phyloP scores from a whole-genome alignment of 2,797 vertebrate species.

The Anguilla pacifica region DNA sequence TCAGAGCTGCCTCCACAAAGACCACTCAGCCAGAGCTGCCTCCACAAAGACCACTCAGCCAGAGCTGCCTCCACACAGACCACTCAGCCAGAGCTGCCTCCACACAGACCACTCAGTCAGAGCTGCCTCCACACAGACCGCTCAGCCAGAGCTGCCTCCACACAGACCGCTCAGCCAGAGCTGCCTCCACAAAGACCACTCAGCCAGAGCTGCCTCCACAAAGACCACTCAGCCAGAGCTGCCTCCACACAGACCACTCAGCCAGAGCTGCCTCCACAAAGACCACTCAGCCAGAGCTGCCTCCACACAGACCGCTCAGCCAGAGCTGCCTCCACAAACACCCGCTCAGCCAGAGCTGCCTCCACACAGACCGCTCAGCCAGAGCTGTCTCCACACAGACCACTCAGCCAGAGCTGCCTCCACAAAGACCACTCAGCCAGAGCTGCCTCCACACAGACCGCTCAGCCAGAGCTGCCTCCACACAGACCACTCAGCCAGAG shows the following conservation, averaged over 20 bases:
- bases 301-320: background rate
- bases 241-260: slow-evolving; percentile 61
- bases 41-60: too few species aligned
- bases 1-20: too few species aligned
- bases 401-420: slow-evolving; percentile 43
- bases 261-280: slow-evolving; percentile 32
- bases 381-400: slow-evolving; percentile 62
- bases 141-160: slow-evolving; percentile 22
- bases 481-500: slow-evolving; percentile 28
- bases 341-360: slow-evolving; percentile 19
- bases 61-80: too few species aligned
- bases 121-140: slow-evolving; percentile 15
- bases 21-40: too few species aligned
- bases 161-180: background rate
- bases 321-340: slow-evolving; percentile 12
- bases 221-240: slow-evolving; percentile 34
- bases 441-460: background rate
- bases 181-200: slow-evolving; percentile 22
- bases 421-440: slow-evolving; percentile 26
- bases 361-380: background rate
- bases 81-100: slow-evolving; percentile 24
- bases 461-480: background rate
- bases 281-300: slow-evolving; percentile 26
- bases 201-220: slow-evolving; percentile 17
- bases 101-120: slow-evolving; percentile 62